Percentiles rank a stretch among this genome's conserved stretches.
Conservation (phyloP, 1,140 invertebrate genomes). For the Heliconius hermathena region DNA sequence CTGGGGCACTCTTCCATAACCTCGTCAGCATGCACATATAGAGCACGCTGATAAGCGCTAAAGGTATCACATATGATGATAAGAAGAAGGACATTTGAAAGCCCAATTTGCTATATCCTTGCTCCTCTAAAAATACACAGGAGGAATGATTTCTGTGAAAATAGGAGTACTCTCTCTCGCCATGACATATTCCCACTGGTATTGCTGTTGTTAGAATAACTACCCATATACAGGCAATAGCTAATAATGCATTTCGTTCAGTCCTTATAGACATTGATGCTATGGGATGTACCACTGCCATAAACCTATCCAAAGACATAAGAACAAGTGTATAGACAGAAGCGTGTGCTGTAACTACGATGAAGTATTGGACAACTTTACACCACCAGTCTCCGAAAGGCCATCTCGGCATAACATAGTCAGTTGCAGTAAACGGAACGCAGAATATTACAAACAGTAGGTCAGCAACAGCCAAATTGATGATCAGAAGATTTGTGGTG, state of each 20-base stretch:
- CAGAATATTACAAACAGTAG: slow-evolving; percentile 97
- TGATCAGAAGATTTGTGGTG: slow-evolving; percentile 96
- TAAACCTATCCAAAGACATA: slow-evolving; percentile 96
- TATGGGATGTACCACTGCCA: slow-evolving; percentile 97
- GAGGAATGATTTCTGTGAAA: slow-evolving; percentile 84
- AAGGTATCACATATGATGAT: slow-evolving; percentile 92
- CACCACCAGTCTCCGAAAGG: slow-evolving; percentile 96
- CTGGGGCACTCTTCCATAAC: slow-evolving; percentile 92
- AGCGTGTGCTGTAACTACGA: slow-evolving; percentile 95
- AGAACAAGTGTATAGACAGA: slow-evolving; percentile 97
- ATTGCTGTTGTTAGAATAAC: slow-evolving; percentile 89
- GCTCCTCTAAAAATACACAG: slow-evolving; percentile 85
- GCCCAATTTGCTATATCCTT: slow-evolving; percentile 86
- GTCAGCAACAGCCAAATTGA: slow-evolving; percentile 94
- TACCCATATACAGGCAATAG: slow-evolving; percentile 91
- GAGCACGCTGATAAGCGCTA: slow-evolving; percentile 93
- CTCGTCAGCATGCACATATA: slow-evolving; percentile 95
- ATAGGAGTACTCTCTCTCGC: slow-evolving; percentile 86
- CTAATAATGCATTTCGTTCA: slow-evolving; percentile 90
- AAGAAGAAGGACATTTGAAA: slow-evolving; percentile 92
- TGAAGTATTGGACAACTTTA: slow-evolving; percentile 89
- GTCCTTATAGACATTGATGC: slow-evolving; percentile 94
- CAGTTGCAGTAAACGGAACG: slow-evolving; percentile 95
- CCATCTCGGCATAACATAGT: slow-evolving; percentile 94
- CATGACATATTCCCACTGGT: slow-evolving; percentile 90